These are phyloP conservation scores for Coracopsis vasa DNA, from an alignment of 2,113 vertebrate species.

Conservation along the genomic window DNA sequence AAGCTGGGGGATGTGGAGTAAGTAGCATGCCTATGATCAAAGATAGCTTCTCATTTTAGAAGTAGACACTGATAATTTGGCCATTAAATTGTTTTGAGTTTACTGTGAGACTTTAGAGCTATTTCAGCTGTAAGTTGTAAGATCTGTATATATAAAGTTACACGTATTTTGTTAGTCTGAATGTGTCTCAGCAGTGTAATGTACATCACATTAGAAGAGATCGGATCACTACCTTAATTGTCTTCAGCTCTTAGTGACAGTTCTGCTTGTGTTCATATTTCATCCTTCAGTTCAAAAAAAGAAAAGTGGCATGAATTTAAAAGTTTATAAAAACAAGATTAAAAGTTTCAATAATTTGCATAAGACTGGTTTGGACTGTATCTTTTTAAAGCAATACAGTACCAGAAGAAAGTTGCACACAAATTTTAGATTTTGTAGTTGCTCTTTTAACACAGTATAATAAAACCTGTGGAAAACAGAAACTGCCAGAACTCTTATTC, in stretches of 20 bases:
- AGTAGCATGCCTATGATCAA: not conserved
- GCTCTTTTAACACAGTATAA: not conserved
- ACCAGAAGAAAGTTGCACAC: not conserved
- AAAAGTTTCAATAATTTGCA: not conserved
- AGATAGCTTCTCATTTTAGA: not conserved
- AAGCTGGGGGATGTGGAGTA: not conserved
- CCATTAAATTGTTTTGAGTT: not conserved
- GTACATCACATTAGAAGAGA: not conserved
- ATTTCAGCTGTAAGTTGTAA: not conserved
- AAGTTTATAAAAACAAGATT: not conserved
- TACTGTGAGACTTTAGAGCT: not conserved
- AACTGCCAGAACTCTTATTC: not conserved
- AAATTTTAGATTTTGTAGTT: not conserved
- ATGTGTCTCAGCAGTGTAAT: not conserved
- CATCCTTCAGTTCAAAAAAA: not conserved
- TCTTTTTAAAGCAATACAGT: not conserved
- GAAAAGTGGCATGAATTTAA: not conserved
- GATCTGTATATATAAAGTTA: not conserved
- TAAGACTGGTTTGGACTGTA: not conserved
- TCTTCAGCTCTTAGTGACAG: not conserved
- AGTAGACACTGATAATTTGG: not conserved
- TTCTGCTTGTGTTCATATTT: constrained; percentile 1
- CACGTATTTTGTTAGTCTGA: not conserved
- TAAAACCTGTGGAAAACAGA: not conserved
- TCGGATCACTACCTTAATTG: not conserved